Evolutionary conservation across 2,888 invertebrate species (phyloP), one percentile per base, ranked within the genome.

Genomic region (Caenorhabditis sp.): DNA sequence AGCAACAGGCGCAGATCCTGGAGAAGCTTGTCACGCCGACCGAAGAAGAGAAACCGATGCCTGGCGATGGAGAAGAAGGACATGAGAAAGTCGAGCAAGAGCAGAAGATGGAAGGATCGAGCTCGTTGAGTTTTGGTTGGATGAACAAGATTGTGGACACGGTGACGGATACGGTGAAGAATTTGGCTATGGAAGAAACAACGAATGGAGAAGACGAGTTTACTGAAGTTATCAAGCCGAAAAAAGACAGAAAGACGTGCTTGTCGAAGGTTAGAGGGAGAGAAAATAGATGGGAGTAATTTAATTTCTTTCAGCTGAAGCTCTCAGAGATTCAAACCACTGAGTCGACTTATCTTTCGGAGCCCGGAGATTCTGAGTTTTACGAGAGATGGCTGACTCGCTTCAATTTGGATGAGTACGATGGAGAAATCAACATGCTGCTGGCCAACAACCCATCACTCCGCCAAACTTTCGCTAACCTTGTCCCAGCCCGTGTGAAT

Each of bases 381-480:
- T 81, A 74, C 26, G 53, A 71, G 4, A 40, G 81, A 71, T 81
- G 81, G 81, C 24, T 60, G 11, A 53, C 68, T 1, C 64, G 76
- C 0, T 81, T 81, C 71, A 76, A 76, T 60, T 78, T 78, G 44
- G 80, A 83, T 18, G 89, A 90, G 58, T 88, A 90, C 68, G 88
- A 91, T 53, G 89, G 85, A 9, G 91, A 91, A 77, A 93, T 95
- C 85, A 93, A 94, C 26, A 94, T 94, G 87, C 93, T 95, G 83
- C 93, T 95, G 80, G 93, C 94, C 24, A 93, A 93, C 78, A 94
- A 94, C 87, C 93, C 94, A 0, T 92, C 94, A 74, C 93, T 95
- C 26, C 93, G 94, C 80, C 92, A 93, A 11, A 94, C 95, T 88
- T 95, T 95, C 87, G 93, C 94, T 61, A 94, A 94, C 89, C 93